Evolutionary conservation across 1,140 invertebrate genomes (phyloP).

Genomic region (Meloidogyne chitwoodi): DNA sequence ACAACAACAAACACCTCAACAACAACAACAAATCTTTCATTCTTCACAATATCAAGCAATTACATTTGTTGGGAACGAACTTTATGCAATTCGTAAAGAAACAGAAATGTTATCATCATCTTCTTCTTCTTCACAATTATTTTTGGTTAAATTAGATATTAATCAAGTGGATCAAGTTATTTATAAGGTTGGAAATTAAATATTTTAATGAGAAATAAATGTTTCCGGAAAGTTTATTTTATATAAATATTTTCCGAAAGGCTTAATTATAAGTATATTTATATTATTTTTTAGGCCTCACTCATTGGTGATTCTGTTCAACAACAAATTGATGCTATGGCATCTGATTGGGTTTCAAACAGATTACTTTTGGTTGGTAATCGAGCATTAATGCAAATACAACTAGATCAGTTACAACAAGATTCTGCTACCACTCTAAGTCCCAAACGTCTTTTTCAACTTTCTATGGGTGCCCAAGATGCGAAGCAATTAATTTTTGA

Average conservation of each 20-base stretch:
- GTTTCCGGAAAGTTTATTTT: background rate
- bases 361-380: constrained; percentile 51
- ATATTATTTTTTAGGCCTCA: constrained; percentile 32
- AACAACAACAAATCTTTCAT: background rate
- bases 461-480: constrained; percentile 57
- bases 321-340: constrained; percentile 54
- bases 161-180: constrained; percentile 53
- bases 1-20: background rate
- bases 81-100: constrained; percentile 56
- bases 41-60: constrained; percentile 52
- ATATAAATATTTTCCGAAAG: background rate
- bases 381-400: constrained; percentile 49
- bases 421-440: constrained; percentile 37
- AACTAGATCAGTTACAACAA: constrained; percentile 44
- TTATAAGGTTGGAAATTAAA: constrained; percentile 45
- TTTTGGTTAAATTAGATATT: constrained; percentile 52
- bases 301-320: constrained; percentile 46
- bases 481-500: constrained; percentile 57
- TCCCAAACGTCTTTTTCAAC: constrained; percentile 45
- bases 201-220: no score
- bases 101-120: constrained; percentile 3
- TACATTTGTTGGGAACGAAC: constrained; percentile 54
- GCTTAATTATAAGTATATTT: constrained; percentile 7
- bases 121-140: constrained; percentile 40
- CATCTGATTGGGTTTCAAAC: constrained; percentile 57